These are phyloP conservation scores for Patagioenas fasciata DNA, from an alignment of 2,113 vertebrate genomes.

Conservation along the genomic window DNA sequence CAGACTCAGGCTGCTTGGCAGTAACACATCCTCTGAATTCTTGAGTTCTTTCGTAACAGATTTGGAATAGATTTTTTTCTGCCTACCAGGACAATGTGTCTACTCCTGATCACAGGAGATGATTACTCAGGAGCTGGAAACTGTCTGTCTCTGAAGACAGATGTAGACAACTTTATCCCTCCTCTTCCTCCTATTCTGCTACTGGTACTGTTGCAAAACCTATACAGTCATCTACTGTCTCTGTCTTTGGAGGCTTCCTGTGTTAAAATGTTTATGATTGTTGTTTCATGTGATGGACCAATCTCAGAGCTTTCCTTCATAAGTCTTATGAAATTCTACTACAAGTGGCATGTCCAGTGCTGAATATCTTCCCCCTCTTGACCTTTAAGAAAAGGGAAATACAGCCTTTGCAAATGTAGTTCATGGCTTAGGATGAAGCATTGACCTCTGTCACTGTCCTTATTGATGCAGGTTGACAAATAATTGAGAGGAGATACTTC, in stretches of 20 bases:
- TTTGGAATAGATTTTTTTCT: background rate
- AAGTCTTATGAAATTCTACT: background rate
- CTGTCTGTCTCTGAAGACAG: background rate
- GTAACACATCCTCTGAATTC: background rate
- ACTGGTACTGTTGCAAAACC: background rate
- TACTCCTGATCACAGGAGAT: background rate
- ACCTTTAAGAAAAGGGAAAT: background rate
- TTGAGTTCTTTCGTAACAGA: background rate
- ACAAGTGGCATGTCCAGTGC: background rate
- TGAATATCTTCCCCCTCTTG: background rate
- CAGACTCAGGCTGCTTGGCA: background rate
- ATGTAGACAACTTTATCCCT: background rate
- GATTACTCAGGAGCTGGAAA: background rate
- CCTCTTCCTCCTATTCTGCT: background rate
- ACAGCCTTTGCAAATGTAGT: background rate
- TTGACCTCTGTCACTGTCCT: background rate
- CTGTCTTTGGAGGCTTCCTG: background rate
- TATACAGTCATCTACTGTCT: background rate
- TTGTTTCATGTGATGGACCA: background rate
- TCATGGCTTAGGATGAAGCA: background rate
- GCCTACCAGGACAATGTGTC: background rate
- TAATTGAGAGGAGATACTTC: background rate
- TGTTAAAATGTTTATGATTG: background rate
- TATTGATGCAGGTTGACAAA: background rate
- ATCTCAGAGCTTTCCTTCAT: background rate